Evolutionary conservation across 2,797 vertebrate species (phyloP).

Genomic region (Benthosema pterotum): DNA sequence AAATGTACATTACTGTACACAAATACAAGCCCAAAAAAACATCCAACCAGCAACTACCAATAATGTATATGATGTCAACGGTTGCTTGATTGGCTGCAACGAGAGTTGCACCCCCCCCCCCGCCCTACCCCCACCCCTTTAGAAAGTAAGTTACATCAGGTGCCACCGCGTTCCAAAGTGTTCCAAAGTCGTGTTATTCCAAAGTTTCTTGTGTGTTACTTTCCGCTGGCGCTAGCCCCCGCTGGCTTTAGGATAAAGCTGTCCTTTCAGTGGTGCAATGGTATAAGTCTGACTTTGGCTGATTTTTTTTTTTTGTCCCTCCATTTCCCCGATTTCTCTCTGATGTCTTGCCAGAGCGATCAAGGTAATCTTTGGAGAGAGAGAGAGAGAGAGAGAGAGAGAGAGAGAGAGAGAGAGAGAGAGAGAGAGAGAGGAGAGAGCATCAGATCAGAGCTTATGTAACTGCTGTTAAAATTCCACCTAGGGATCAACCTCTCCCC

Average conservation of each 20-base stretch:
- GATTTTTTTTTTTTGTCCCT: conserved; percentile 40
- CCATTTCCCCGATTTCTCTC: conserved; percentile 54
- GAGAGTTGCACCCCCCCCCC: no score
- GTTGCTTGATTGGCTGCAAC: no score
- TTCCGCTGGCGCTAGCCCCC: conserved; percentile 45
- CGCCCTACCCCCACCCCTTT: no score
- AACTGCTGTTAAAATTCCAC: conserved; percentile 51
- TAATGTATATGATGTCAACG: no score
- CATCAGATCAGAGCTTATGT: conserved; percentile 61
- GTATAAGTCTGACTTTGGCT: conserved; percentile 41
- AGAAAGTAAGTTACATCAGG: no score
- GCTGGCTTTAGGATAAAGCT: conserved; percentile 45
- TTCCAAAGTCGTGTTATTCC: no score
- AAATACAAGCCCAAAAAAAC: no score
- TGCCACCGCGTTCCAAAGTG: no score
- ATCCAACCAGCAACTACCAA: no score
- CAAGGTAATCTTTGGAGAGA: conserved; percentile 65
- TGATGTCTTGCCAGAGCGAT: conserved; percentile 72
- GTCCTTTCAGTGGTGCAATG: conserved; percentile 59
- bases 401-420: conserved; percentile 32
- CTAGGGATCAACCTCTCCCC: conserved; percentile 49
- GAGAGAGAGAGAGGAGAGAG: conserved; percentile 6
- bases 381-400: conserved; percentile 45
- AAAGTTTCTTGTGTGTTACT: conserved; percentile 37
- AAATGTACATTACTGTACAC: no score